These are phyloP conservation scores for Melanocharis versteri DNA, from an alignment of 2,113 vertebrate genomes.

Conservation along the genomic window DNA sequence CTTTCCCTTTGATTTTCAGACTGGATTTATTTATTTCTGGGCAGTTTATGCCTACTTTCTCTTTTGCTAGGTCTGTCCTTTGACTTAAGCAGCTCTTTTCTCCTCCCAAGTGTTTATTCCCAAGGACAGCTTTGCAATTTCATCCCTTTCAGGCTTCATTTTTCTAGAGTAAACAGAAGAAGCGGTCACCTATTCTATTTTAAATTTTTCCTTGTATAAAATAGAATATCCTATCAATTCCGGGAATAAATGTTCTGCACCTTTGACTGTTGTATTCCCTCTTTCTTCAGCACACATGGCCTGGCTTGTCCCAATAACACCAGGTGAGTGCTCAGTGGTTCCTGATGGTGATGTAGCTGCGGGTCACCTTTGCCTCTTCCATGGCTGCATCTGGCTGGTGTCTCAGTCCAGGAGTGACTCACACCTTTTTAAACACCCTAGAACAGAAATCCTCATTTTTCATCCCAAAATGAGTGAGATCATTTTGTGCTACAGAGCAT, in stretches of 20 bases:
- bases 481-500: background rate
- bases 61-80: background rate
- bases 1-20: background rate
- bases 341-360: background rate
- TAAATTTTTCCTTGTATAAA: background rate
- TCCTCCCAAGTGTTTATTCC: background rate
- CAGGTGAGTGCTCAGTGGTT: background rate
- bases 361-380: background rate
- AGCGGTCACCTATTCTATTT: background rate
- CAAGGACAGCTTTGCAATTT: background rate
- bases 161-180: background rate
- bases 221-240: background rate
- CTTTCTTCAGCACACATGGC: background rate
- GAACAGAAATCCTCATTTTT: background rate
- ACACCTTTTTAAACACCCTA: background rate
- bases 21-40: background rate
- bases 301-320: background rate
- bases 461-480: background rate
- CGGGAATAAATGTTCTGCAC: background rate
- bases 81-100: background rate
- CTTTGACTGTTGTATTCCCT: background rate
- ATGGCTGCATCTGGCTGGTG: background rate
- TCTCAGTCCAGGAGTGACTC: background rate
- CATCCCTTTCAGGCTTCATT: background rate
- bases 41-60: background rate